Conservation (phyloP, 2,888 invertebrate species). For the Torymus tubicola region DNA sequence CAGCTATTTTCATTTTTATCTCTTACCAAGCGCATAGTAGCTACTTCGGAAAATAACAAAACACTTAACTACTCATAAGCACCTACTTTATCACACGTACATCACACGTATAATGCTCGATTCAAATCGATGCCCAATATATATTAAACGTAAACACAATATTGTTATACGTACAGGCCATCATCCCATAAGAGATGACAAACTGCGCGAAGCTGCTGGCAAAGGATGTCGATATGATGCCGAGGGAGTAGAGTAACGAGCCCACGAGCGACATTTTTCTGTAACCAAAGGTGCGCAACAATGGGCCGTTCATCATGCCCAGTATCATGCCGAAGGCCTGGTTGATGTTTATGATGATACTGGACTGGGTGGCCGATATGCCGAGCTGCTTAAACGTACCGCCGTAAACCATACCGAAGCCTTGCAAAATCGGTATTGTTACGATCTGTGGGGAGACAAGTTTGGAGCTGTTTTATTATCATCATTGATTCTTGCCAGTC, state of each 20-base stretch:
- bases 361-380: slow-evolving; percentile 80
- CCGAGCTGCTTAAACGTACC: slow-evolving; percentile 80
- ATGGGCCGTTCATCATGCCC: slow-evolving; percentile 82
- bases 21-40: too few species aligned
- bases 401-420: slow-evolving; percentile 83
- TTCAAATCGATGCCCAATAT: too few species aligned
- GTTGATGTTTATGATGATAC: slow-evolving; percentile 82
- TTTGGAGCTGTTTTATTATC: background rate
- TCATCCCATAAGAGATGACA: slow-evolving; percentile 82
- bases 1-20: too few species aligned
- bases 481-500: too few species aligned
- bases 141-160: too few species aligned
- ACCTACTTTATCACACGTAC: too few species aligned
- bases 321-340: slow-evolving; percentile 83
- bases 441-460: slow-evolving; percentile 71
- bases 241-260: slow-evolving; percentile 78
- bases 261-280: slow-evolving; percentile 81
- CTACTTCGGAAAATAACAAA: too few species aligned
- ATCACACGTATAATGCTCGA: too few species aligned
- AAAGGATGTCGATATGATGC: slow-evolving; percentile 80
- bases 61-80: too few species aligned
- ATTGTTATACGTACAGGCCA: slow-evolving; percentile 82
- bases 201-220: slow-evolving; percentile 80
- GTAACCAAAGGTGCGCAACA: slow-evolving; percentile 81
- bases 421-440: slow-evolving; percentile 80